Conservation (phyloP, 2,888 invertebrate genomes). For the Aspidiotus destructor region DNA sequence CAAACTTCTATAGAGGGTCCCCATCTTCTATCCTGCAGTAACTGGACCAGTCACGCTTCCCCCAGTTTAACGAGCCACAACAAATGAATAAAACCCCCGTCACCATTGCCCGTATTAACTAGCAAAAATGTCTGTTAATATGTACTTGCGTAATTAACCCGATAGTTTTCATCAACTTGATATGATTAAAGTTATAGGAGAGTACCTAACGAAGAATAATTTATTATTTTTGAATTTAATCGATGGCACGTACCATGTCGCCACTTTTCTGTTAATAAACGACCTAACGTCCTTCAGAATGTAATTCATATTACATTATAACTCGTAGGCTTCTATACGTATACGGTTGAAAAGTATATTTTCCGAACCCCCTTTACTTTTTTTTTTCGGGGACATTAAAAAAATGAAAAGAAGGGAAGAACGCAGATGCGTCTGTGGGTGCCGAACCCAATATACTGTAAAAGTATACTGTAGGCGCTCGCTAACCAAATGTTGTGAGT, state of each 20-base stretch:
- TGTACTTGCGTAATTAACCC: not conserved
- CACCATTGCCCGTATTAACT: not conserved
- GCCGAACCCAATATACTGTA: constrained; percentile 6
- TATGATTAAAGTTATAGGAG: not conserved
- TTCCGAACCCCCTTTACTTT: not conserved
- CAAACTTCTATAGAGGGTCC: no score
- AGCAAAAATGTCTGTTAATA: not conserved
- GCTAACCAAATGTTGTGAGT: constrained; percentile 34
- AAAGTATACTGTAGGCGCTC: not conserved
- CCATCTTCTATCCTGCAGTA: no score
- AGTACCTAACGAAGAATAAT: not conserved
- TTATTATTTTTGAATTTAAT: not conserved
- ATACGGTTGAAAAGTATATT: not conserved
- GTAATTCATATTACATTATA: not conserved
- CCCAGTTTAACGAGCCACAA: not conserved
- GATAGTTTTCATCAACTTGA: not conserved
- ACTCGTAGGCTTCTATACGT: not conserved
- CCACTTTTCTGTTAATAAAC: not conserved
- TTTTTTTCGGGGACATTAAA: constrained; percentile 5
- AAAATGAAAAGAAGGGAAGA: not conserved
- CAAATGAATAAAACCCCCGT: not conserved
- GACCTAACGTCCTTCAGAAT: not conserved
- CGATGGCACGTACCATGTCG: not conserved
- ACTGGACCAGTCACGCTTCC: not conserved
- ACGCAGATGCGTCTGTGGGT: constrained; percentile 30